phyloP scores from a whole-genome alignment of 2,113 vertebrate species.

The Nesoenas mayeri region DNA sequence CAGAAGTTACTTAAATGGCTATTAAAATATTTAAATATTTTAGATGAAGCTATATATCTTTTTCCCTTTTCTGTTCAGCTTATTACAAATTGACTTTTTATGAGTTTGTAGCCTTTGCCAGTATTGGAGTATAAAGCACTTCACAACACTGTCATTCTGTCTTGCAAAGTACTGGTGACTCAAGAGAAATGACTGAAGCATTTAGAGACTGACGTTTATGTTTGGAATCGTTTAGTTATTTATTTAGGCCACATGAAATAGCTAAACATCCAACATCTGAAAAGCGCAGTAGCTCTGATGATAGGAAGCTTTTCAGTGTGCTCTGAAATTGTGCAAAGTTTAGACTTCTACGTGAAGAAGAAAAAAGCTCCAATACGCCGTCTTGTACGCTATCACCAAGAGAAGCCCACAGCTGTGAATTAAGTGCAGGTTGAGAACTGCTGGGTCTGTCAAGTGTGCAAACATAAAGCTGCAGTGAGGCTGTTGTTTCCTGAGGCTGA shows the following conservation, averaged over 20 bases:
- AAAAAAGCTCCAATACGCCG: rapidly evolving
- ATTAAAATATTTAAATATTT: background rate
- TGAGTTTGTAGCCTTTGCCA: background rate
- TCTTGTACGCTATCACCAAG: rapidly evolving
- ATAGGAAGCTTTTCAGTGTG: background rate
- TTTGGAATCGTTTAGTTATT: background rate
- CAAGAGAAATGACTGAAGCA: background rate
- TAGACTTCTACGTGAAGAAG: background rate
- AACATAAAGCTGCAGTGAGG: background rate
- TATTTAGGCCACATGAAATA: background rate
- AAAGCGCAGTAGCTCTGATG: background rate
- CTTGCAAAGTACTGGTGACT: background rate
- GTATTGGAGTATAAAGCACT: background rate
- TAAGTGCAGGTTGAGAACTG: background rate
- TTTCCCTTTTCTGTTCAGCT: background rate
- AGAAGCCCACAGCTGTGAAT: background rate
- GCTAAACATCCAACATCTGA: background rate
- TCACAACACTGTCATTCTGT: background rate
- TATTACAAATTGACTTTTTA: background rate
- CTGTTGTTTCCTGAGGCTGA: background rate
- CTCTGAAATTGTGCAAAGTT: background rate
- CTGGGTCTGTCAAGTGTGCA: background rate
- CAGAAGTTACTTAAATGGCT: background rate
- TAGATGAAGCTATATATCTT: background rate
- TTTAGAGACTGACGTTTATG: background rate